Evolutionary conservation across 2,797 vertebrate species (phyloP), one percentile per base, ranked within the genome.

Genomic region (Paramormyrops hopkinsi): DNA sequence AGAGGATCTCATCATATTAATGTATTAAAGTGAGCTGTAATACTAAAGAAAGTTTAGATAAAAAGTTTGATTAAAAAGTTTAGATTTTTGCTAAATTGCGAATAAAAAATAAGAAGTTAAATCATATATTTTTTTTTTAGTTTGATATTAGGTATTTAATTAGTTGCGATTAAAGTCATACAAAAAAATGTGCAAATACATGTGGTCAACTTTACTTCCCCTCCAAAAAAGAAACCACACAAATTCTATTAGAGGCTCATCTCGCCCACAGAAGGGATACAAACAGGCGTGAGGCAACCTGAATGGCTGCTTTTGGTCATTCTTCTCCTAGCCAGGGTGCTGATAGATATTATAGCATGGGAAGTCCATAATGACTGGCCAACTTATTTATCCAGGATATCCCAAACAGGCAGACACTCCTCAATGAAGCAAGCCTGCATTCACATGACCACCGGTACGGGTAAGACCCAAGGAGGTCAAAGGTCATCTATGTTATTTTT

Each of bases 341-440:
- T 93, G 92, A 92, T 89, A 91, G 92, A 91, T 90, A 59, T 89
- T 88, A 90, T 53, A 73, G 54, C 17, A 56, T 87, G 84, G 89
- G 91, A 92, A 92, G 90, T 91, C 25, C 89, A 91, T 90, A 88
- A 90, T 88, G 73, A 87, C 89, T 89, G 29, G 86, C 89, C 59
- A 83, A 41, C 59, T 90, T 92, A 90, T 92, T 91, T 92, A 91
- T 92, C 90, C 92, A 93, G 93, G 92, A 93, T 92, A 91, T 92
- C 91, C 92, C 90, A 85, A 89, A 86, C 90, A 87, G 90, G 90
- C 90, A 76, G 89, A 89, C 89, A 88, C 89, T 89, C 90, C 89
- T 86, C 87, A 84, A 37, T 54, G 69, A 19, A 51, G 48, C 54
- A 79, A 46, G 54, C 33, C 69, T 3, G 9, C 69, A 51, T 83